phyloP scores from a whole-genome alignment of 2,888 invertebrate species.

The Rhimphoctona megacephalus region DNA sequence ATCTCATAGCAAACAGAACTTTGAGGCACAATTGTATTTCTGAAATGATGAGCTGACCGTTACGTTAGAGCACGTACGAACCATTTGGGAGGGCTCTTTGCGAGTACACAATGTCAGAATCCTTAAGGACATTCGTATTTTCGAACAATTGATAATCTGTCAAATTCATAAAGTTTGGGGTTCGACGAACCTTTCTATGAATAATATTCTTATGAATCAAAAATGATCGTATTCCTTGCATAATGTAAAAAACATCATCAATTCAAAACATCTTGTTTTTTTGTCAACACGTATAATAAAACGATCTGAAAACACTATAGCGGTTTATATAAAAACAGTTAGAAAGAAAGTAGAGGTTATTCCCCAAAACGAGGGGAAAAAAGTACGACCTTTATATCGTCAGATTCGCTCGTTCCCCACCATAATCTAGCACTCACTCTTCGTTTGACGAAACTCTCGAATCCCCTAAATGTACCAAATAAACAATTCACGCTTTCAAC shows the following conservation, averaged over 20 bases:
- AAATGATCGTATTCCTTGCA: neutral
- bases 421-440: constrained; percentile 22
- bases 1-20: constrained; percentile 54
- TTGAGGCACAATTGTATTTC: constrained; percentile 14
- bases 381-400: constrained; percentile 41
- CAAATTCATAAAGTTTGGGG: neutral
- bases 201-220: constrained; percentile 2
- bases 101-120: constrained; percentile 35
- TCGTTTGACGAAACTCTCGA: constrained; percentile 12
- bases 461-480: constrained; percentile 20
- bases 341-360: neutral
- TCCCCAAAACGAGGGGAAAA: neutral
- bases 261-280: neutral
- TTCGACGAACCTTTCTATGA: neutral
- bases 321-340: neutral
- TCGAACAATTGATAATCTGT: constrained; percentile 17
- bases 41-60: constrained; percentile 25
- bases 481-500: constrained; percentile 50
- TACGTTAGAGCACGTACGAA: constrained; percentile 55
- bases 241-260: neutral
- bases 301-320: neutral
- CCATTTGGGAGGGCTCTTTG: constrained; percentile 52
- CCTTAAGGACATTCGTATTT: constrained; percentile 29
- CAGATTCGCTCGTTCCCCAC: constrained; percentile 19
- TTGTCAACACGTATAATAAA: neutral